Percentiles rank a stretch among this genome's conserved stretches.
Conservation (phyloP, 1,140 invertebrate genomes). For the Drosophila yakuba region DNA sequence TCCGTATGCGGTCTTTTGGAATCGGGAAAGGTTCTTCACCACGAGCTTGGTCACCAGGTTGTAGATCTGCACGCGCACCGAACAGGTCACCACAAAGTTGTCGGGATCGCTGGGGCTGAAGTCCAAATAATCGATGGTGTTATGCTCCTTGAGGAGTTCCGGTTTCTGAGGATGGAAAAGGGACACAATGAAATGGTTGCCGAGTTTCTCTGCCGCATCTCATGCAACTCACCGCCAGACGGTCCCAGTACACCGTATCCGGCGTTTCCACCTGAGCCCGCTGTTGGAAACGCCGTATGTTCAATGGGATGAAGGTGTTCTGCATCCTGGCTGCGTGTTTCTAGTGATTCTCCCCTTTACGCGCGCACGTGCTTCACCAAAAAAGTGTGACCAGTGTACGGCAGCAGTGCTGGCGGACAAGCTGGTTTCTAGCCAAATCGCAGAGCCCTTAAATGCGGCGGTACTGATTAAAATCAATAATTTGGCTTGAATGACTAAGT, state of each 20-base stretch:
- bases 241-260: constrained; percentile 94
- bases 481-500: background rate
- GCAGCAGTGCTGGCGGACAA: background rate
- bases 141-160: constrained; percentile 96
- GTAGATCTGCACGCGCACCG: constrained; percentile 95
- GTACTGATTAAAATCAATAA: too few species aligned
- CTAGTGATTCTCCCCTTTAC: background rate
- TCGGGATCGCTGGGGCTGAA: constrained; percentile 94
- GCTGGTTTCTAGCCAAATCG: background rate
- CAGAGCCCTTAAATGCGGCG: too few species aligned
- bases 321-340: constrained; percentile 67
- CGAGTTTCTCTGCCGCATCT: background rate
- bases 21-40: constrained; percentile 93
- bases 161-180: constrained; percentile 88
- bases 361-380: constrained; percentile 39
- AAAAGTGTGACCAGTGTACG: constrained; percentile 2
- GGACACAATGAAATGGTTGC: constrained; percentile 1
- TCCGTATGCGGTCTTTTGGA: constrained; percentile 94
- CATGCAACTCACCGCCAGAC: constrained; percentile 88
- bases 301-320: constrained; percentile 89
- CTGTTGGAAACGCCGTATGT: constrained; percentile 89
- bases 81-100: constrained; percentile 96
- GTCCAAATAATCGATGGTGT: constrained; percentile 95
- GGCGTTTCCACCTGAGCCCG: constrained; percentile 88
- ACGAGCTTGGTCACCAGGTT: constrained; percentile 94